Base-by-base conservation (phyloP, 35 echinoderm and acorn worm genomes). In the Hemicentrotus pulcherrimus region DNA sequence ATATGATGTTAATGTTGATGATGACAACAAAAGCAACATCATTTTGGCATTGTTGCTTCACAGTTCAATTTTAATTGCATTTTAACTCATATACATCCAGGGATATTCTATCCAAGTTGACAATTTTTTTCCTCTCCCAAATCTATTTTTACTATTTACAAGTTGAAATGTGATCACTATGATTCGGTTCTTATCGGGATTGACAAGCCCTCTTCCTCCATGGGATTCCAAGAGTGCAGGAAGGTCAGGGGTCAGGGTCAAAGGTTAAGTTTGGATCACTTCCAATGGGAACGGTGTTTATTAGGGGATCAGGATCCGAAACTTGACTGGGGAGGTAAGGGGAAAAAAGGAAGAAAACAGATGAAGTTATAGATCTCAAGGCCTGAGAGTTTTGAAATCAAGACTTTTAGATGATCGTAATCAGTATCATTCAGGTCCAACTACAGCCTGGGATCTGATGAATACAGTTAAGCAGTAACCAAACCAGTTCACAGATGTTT, bases 101-200 rank as follows among this genome's bases (percentile, higher is more conserved):
- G 35, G 35, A 41, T 55, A 55, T 55, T 55, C 11, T 13, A 11
- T 55, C 22, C 65, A 78, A 30, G 4, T n/a, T 70, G 18, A n/a
- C 19, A 6, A 28, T 78, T 78, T 78, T 78, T 78, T 59, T 59
- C 4, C 22, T 18, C 24, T 8, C 24, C 22, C 65, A 78, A n/a
- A 78, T 78, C 65, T 78, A 78, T n/a, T 78, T 59, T 78, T 78
- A 78, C 65, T n/a, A 78, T 78, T 78, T 78, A 78, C 65, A 78
- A 78, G 28, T 78, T 78, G 22, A 22, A 78, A 78, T 78, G 7
- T 8, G 24, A 78, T 78, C 22, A 28, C 65, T n/a, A 8, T 5
- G 24, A 3, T 78, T n/a, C 15, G 28, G 22, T 78, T 78, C 6
- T 28, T 15, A 78, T 22, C 15, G 24, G 28, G n/a, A 78, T 28